Conservation (phyloP, 64 coral and sea anemone species). For the Exaiptasia diaphana region DNA sequence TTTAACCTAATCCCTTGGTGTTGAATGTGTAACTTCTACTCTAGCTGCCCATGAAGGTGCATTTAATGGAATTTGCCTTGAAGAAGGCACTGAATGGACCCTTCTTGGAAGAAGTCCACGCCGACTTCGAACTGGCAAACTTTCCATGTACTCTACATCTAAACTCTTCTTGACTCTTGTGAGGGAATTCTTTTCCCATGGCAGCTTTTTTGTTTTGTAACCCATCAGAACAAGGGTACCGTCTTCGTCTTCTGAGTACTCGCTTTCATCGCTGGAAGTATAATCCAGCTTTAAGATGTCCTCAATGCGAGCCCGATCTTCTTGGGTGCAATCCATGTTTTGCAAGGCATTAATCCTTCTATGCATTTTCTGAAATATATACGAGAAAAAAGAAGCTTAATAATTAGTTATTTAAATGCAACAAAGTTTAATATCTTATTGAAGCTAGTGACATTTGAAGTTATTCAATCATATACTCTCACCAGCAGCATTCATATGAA, state of each 20-base stretch:
- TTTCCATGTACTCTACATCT: not conserved
- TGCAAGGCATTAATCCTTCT: not conserved
- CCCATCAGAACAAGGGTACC: not conserved
- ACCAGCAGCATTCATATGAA: not conserved
- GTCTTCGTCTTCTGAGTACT: constrained; percentile 27
- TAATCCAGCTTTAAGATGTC: not conserved
- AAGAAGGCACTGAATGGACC: not conserved
- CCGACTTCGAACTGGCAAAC: not conserved
- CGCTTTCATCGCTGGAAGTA: constrained; percentile 1
- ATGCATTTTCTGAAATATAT: not conserved
- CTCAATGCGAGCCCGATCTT: not conserved
- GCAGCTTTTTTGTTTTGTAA: constrained; percentile 20
- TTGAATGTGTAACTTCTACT: not conserved
- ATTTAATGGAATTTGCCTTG: not conserved
- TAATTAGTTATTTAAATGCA: not conserved
- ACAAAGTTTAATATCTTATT: too few species aligned
- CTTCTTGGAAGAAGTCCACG: not conserved
- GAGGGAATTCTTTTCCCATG: constrained; percentile 21
- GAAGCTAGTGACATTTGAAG: not conserved
- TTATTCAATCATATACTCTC: not conserved
- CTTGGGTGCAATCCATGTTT: not conserved
- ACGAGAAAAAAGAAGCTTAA: not conserved
- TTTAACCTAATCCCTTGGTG: not conserved
- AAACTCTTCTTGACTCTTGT: not conserved
- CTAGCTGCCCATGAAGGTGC: not conserved